Conservation (phyloP, 2,797 vertebrate genomes). For the Morus bassanus region DNA sequence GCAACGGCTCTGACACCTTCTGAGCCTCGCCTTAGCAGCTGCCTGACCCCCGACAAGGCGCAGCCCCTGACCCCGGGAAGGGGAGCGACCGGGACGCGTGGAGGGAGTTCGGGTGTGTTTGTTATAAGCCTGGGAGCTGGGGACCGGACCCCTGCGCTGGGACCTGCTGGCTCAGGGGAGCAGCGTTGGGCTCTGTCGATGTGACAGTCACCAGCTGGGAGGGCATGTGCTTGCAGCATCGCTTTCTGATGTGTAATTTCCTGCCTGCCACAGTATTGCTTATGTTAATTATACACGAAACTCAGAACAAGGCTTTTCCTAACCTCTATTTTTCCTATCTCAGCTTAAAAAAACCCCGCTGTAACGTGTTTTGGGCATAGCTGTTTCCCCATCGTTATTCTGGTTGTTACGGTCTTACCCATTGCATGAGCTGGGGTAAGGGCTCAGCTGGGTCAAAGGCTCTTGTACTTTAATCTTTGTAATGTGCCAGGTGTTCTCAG, state of each 20-base stretch:
- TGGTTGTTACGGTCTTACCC: not conserved
- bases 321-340: not conserved
- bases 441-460: not conserved
- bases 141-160: fast-evolving
- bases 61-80: not conserved
- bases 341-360: fast-evolving
- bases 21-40: fast-evolving
- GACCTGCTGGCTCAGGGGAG: fast-evolving
- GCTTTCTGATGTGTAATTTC: not conserved
- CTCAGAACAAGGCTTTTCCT: not conserved
- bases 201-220: not conserved
- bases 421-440: fast-evolving
- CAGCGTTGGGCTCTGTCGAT: fast-evolving
- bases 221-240: fast-evolving
- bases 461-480: fast-evolving
- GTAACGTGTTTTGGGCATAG: fast-evolving
- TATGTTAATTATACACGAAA: not conserved
- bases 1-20: not conserved
- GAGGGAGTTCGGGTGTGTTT: fast-evolving
- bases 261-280: not conserved
- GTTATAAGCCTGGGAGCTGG: fast-evolving
- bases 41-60: not conserved
- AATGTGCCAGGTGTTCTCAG: not conserved
- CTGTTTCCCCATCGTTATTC: not conserved
- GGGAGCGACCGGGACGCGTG: fast-evolving